Conservation (phyloP, 2,113 vertebrate genomes). For the Hucho hucho region DNA sequence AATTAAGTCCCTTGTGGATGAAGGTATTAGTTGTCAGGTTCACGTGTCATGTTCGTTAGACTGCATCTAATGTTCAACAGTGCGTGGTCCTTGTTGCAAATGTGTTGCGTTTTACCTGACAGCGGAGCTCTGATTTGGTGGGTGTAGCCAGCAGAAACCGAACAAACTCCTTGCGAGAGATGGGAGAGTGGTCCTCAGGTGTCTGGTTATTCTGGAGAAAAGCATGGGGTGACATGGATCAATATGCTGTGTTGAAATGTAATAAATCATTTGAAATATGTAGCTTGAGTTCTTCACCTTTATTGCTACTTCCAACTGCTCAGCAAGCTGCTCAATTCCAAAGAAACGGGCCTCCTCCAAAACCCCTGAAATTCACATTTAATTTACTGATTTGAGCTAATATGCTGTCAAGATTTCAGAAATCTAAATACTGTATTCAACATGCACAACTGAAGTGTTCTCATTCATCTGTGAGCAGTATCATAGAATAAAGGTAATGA, state of each 20-base stretch:
- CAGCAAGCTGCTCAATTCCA: slow-evolving; percentile 92
- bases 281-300: slow-evolving; percentile 75
- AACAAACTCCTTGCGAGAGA: slow-evolving; percentile 95
- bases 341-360: slow-evolving; percentile 97
- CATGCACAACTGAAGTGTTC: background rate
- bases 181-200: slow-evolving; percentile 94
- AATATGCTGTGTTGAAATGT: background rate
- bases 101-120: slow-evolving; percentile 78
- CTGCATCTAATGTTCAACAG: background rate
- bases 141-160: slow-evolving; percentile 93
- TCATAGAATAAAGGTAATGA: background rate
- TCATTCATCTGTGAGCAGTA: background rate
- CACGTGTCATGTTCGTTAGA: background rate
- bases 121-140: slow-evolving; percentile 96
- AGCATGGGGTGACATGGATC: background rate
- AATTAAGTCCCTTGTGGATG: slow-evolving; percentile 87
- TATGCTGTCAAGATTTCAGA: background rate
- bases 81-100: background rate
- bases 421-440: background rate
- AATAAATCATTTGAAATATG: no score
- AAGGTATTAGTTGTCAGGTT: slow-evolving; percentile 4
- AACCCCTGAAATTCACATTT: slow-evolving; percentile 75
- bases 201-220: slow-evolving; percentile 85
- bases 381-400: background rate
- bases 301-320: slow-evolving; percentile 89